A percentile compares a stretch with the other conserved stretches of the same genome.
These are phyloP conservation scores for Pterobdella sp. DNA, from an alignment of 2,888 invertebrate species.

Conservation along the genomic window DNA sequence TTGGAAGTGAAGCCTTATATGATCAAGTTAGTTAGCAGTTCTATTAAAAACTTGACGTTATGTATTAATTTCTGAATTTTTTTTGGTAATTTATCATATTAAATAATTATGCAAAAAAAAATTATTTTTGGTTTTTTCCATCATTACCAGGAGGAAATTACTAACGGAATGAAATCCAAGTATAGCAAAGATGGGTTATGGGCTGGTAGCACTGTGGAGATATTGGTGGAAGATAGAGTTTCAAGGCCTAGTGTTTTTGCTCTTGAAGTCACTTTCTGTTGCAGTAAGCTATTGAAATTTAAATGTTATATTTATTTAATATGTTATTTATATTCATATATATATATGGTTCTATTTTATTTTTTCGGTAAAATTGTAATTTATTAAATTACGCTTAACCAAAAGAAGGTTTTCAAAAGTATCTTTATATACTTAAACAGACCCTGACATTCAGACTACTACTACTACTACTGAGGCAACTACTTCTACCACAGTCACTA, in stretches of 20 bases:
- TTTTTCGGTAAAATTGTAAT: neutral
- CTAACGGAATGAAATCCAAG: neutral
- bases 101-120: neutral
- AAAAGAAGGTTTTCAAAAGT: neutral
- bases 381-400: neutral
- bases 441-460: neutral
- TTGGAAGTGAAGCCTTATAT: neutral
- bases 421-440: neutral
- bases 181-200: conserved; percentile 8
- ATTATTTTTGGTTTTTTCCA: neutral
- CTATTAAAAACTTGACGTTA: neutral
- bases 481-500: neutral
- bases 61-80: neutral
- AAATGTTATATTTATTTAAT: neutral
- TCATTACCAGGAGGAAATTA: neutral
- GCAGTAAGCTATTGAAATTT: neutral
- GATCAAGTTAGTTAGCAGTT: neutral
- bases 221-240: conserved; percentile 10
- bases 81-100: neutral
- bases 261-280: conserved; percentile 18
- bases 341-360: neutral
- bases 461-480: neutral
- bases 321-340: neutral
- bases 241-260: conserved; percentile 1
- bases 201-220: conserved; percentile 4